phyloP scores from a whole-genome alignment of 30 jellyfish, hydroid and myxozoan genomes.

The Mastigias papua region DNA sequence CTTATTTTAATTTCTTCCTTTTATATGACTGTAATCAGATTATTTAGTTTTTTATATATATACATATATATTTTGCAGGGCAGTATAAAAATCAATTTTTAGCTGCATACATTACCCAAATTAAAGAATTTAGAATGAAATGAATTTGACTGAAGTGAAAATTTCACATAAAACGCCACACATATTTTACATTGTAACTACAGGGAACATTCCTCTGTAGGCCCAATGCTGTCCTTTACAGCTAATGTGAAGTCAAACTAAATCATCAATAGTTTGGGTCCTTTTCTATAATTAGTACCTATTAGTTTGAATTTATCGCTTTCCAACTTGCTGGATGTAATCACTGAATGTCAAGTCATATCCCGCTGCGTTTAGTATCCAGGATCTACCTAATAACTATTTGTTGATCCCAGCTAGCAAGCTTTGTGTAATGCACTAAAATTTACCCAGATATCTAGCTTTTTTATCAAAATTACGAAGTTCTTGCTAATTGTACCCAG shows the following conservation, averaged over 20 bases:
- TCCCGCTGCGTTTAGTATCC: conserved; percentile 35
- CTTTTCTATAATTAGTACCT: too few relatives aligned
- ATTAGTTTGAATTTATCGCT: too few relatives aligned
- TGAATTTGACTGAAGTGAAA: too few relatives aligned
- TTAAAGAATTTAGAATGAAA: not conserved
- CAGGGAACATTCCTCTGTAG: too few relatives aligned
- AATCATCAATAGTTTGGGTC: too few relatives aligned
- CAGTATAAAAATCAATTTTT: conserved; percentile 22
- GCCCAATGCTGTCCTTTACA: too few relatives aligned
- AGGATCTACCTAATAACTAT: conserved; percentile 18
- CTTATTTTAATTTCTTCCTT: not conserved
- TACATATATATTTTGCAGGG: conserved; percentile 27
- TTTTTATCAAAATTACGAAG: not conserved
- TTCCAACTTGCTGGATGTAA: conserved; percentile 37
- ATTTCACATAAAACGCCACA: too few relatives aligned
- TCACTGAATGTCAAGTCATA: conserved; percentile 14
- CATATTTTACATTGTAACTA: too few relatives aligned
- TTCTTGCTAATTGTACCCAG: not conserved
- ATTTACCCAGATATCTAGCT: conserved; percentile 25
- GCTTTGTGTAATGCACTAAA: conserved; percentile 39
- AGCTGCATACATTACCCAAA: conserved; percentile 13
- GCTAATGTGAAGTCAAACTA: too few relatives aligned
- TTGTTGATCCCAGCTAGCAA: conserved; percentile 36
- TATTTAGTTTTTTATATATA: not conserved
- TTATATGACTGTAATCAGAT: not conserved